Evolutionary conservation across 1,140 invertebrate genomes (phyloP), one percentile per base, ranked within the genome.

Genomic region (Zaprionus nigranus): DNA sequence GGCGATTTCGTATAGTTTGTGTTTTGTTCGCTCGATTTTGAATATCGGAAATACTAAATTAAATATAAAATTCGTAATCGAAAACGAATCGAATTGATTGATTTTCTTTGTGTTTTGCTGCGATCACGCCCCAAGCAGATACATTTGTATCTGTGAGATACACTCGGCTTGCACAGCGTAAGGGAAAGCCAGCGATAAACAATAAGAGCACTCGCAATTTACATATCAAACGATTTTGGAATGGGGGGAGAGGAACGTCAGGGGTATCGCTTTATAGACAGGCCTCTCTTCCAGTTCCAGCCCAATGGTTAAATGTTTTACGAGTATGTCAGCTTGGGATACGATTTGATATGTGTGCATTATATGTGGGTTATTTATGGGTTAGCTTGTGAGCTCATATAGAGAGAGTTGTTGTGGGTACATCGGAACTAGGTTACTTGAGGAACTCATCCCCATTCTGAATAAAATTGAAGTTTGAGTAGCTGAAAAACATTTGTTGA

Each of bases 41-140:
- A 78, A 87, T 87, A 82, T 80, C 77, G 83, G 78, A 87, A 82
- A 82, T 86, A 86, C 77, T 82, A 87, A 82, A 81, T 86, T 87
- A 87, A 82, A 86, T 84, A 85, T 84, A 78, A 75, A 84, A 84
- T 75, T 84, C 79, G 34, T 63, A 79, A 77, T 75, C 66, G 73
- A 61, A 62, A 54, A 15, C 66, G 43, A 49, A 49, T 12, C 46
- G 46, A 75, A 22, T 71, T 84, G 82, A 84, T 84, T 84, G 81
- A 71, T 75, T 84, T 85, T 70, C 81, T 77, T 81, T 84, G 81
- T 83, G 43, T 3, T 3, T 51, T 5, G 20, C 46, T 58, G 64
- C 5, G 40, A 58, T 66, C 81, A 83, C 81, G 78, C 81, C 81
- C 81, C 28, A 66, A 56, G 58, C 53, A 51, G 43, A 66, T 67